These are phyloP conservation scores for Macquaria australasica DNA, from an alignment of 2,113 vertebrate genomes.

Conservation along the genomic window DNA sequence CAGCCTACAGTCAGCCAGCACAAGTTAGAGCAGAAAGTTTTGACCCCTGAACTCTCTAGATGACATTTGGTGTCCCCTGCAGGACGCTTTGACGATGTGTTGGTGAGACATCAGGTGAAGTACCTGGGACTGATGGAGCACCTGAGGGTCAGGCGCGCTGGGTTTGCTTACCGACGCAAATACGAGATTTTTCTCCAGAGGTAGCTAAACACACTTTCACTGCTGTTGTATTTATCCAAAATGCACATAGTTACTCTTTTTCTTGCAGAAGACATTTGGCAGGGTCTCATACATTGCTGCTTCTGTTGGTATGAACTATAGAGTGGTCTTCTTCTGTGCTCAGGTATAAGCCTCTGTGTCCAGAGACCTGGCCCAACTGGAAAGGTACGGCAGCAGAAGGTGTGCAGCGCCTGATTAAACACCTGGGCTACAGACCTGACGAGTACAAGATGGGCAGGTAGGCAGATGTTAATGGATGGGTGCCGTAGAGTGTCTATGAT, in stretches of 20 bases:
- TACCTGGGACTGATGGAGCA: constrained; percentile 98
- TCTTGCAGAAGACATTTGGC: not conserved
- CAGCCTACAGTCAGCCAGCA: not conserved
- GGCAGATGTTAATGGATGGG: not conserved
- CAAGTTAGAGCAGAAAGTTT: not conserved
- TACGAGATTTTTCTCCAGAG: constrained; percentile 95
- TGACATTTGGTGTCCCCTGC: constrained; percentile 18
- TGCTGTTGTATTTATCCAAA: not conserved
- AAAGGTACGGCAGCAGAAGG: constrained; percentile 90
- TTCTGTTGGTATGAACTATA: not conserved
- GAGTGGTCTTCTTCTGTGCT: constrained; percentile 1
- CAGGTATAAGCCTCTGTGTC: constrained; percentile 96
- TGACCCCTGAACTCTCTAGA: not conserved
- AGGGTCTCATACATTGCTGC: not conserved
- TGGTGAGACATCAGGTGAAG: constrained; percentile 95
- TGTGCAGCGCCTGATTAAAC: constrained; percentile 89
- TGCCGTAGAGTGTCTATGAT: not conserved
- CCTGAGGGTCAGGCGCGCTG: constrained; percentile 91
- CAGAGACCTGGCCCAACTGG: constrained; percentile 98
- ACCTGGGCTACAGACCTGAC: constrained; percentile 91
- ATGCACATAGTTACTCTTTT: not conserved
- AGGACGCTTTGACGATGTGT: constrained; percentile 93
- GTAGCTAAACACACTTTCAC: constrained; percentile 67
- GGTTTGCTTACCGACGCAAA: constrained; percentile 95
- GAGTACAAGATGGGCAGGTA: constrained; percentile 97